Evolutionary conservation across 2,113 vertebrate genomes (phyloP).

Genomic region (Spilogale gracilis): DNA sequence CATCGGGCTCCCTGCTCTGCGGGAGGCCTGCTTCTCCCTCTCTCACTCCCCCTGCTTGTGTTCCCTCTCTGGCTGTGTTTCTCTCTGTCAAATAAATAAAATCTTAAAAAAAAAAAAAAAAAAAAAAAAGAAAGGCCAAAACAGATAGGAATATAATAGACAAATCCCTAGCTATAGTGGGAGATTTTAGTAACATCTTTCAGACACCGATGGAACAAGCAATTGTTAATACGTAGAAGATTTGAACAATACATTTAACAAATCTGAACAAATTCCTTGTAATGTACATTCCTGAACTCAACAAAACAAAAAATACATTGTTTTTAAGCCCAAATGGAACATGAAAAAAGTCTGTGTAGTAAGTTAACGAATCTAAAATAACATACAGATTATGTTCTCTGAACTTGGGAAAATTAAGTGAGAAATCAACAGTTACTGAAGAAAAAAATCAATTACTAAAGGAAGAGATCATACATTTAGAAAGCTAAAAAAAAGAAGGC

Average conservation of each 20-base stretch:
- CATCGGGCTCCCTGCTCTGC: no score
- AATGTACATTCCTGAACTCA: not conserved
- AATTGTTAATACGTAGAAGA: slow-evolving; percentile 3
- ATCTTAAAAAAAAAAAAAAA: no score
- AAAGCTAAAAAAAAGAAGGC: not conserved
- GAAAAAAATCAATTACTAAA: not conserved
- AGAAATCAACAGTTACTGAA: slow-evolving; percentile 25
- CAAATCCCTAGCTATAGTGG: not conserved
- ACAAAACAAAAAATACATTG: not conserved
- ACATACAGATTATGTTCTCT: not conserved
- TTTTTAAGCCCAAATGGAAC: not conserved
- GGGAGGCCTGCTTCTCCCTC: no score
- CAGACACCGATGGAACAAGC: not conserved
- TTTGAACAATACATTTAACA: slow-evolving; percentile 22
- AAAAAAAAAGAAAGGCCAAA: not conserved
- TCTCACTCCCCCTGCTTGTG: no score
- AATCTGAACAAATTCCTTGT: not conserved
- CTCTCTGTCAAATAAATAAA: no score
- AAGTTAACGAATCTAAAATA: slow-evolving; percentile 52
- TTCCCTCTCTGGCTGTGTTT: no score
- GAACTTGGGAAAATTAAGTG: slow-evolving; percentile 29
- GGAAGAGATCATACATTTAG: slow-evolving; percentile 14
- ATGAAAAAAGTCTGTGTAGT: not conserved
- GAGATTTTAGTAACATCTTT: not conserved
- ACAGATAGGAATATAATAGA: not conserved